Percentiles rank a stretch among this genome's conserved stretches.
Evolutionary conservation across 2,113 vertebrate species (phyloP).

Genomic region (Silurus meridionalis): DNA sequence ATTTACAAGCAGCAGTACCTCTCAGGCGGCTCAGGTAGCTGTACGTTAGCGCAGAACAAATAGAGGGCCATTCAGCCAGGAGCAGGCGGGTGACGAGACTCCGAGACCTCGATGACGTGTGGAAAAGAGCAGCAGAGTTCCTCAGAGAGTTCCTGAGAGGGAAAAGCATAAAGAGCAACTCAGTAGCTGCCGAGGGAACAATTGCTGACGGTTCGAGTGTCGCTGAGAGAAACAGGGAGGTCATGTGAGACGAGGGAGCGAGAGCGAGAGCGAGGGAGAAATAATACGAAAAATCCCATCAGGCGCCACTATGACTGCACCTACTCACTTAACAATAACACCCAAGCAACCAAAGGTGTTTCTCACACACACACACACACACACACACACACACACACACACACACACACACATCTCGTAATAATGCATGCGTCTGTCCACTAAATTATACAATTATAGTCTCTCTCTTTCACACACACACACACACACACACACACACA

Average conservation of each 20-base stretch:
- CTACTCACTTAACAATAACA: background rate
- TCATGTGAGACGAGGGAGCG: background rate
- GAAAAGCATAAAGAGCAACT: slow-evolving; percentile 1
- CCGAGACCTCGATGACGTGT: slow-evolving; percentile 29
- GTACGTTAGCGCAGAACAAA: slow-evolving; percentile 21
- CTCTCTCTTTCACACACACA: background rate
- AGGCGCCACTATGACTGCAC: background rate
- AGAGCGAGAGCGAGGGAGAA: background rate
- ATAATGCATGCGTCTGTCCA: background rate
- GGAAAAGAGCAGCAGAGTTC: slow-evolving; percentile 20
- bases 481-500: background rate
- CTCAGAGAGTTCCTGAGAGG: slow-evolving; percentile 14
- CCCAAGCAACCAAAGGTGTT: background rate
- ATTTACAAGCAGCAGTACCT: slow-evolving; percentile 38
- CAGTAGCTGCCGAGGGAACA: slow-evolving; percentile 21
- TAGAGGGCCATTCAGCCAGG: slow-evolving; percentile 34
- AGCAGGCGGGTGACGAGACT: slow-evolving; percentile 9
- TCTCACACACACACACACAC: background rate
- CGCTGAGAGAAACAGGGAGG: background rate
- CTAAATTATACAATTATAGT: background rate
- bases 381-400: background rate
- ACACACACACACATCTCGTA: background rate
- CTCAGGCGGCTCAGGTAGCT: slow-evolving; percentile 26
- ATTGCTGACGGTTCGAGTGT: slow-evolving; percentile 17
- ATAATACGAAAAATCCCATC: background rate